Evolutionary conservation across 2,888 invertebrate species (phyloP).

Genomic region (Meghimatium bilineatum): DNA sequence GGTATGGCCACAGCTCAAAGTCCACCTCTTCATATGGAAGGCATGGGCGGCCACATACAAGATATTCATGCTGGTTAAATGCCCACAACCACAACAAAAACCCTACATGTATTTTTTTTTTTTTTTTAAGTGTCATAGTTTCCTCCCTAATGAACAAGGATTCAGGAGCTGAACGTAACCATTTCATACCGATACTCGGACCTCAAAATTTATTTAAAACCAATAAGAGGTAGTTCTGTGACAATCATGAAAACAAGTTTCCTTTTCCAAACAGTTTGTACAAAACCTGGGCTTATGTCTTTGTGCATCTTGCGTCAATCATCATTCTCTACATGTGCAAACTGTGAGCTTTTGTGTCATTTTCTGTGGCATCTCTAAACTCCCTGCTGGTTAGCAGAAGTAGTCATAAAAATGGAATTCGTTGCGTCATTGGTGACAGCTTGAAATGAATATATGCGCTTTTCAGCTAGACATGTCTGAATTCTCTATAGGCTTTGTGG

Average conservation of each 20-base stretch:
- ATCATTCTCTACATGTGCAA: too few species aligned
- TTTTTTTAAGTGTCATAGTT: neutral
- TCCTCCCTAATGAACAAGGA: neutral
- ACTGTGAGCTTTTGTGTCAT: too few species aligned
- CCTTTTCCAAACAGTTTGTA: neutral
- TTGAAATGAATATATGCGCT: too few species aligned
- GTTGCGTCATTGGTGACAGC: too few species aligned
- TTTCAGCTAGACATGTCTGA: too few species aligned
- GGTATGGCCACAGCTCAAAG: constrained; percentile 77
- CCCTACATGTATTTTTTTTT: neutral
- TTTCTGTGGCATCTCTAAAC: too few species aligned
- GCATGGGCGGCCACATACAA: constrained; percentile 76
- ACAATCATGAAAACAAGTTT: neutral
- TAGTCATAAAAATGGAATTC: too few species aligned
- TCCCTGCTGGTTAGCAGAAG: too few species aligned
- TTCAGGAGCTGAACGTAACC: neutral
- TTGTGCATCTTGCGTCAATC: too few species aligned
- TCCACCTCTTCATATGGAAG: constrained; percentile 77
- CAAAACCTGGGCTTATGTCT: neutral
- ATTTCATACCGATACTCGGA: neutral
- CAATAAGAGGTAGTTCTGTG: neutral
- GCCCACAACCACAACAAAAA: neutral
- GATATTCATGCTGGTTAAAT: constrained; percentile 75
- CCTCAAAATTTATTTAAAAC: neutral
- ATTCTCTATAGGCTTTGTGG: too few species aligned